These are phyloP conservation scores for Drosophila borealis DNA, from an alignment of 2,888 invertebrate genomes.

Conservation along the genomic window DNA sequence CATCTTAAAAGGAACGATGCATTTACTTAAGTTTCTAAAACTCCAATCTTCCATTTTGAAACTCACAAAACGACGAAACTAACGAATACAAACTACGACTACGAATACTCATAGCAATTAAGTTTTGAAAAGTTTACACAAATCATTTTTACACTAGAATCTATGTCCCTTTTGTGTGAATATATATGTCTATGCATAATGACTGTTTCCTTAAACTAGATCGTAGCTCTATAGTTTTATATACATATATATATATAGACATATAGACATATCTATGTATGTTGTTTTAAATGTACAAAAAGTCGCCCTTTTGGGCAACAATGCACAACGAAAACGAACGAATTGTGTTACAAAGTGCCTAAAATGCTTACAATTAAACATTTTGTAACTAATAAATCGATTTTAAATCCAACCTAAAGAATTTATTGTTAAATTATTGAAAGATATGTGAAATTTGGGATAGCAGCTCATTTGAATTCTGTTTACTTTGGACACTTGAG, in stretches of 20 bases:
- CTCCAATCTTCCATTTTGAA: conserved; percentile 22
- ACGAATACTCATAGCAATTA: conserved; percentile 73
- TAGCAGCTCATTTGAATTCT: neutral
- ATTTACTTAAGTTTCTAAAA: conserved; percentile 68
- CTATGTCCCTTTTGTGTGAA: conserved; percentile 24
- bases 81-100: conserved; percentile 18
- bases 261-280: conserved; percentile 30
- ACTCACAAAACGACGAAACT: conserved; percentile 20
- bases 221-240: conserved; percentile 21
- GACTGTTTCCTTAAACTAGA: conserved; percentile 53
- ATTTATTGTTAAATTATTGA: neutral
- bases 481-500: neutral
- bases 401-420: conserved; percentile 47
- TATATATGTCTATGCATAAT: conserved; percentile 24
- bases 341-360: conserved; percentile 62
- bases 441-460: neutral
- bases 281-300: conserved; percentile 63
- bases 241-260: conserved; percentile 18
- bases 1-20: conserved; percentile 40
- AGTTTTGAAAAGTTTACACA: conserved; percentile 42
- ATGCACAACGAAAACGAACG: conserved; percentile 38
- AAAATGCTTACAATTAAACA: conserved; percentile 51
- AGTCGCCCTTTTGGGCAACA: conserved; percentile 40
- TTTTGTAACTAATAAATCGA: conserved; percentile 72
- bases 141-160: conserved; percentile 20